Evolutionary conservation across 1,140 invertebrate genomes (phyloP), one percentile per base, ranked within the genome.

Genomic region (Sminthurides bifidus): DNA sequence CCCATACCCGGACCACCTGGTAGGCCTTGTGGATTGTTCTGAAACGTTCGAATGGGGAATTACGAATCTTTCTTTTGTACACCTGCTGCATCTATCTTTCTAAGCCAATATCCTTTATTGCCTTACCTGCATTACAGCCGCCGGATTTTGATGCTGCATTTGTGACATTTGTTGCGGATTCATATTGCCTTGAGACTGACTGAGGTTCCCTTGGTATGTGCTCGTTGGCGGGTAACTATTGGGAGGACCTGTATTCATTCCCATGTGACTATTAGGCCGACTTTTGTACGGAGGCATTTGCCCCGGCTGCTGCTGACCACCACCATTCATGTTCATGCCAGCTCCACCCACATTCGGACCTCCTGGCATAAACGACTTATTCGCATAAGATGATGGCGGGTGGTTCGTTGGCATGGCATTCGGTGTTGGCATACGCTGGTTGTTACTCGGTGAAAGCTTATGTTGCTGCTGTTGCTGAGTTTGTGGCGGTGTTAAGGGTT

Each of bases 341-440:
- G n/a, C n/a, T n/a, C n/a, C n/a, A n/a, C n/a, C n/a, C n/a, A n/a
- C n/a, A 35, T 10, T 35, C n/a, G 33, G n/a, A 10, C n/a, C 10
- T 10, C n/a, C n/a, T 35, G 33, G 40, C 21, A 15, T 52, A 50
- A 57, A 57, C 51, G 55, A 57, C 55, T 57, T 57, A 33, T 57
- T 57, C 6, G 46, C 17, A 50, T 30, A 50, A 12, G 31, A 50
- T 31, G 46, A 23, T n/a, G 46, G 46, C 24, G 24, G 17, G 10
- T 21, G 10, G 23, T 45, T n/a, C n/a, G n/a, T n/a, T n/a, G n/a
- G n/a, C 30, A 5, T n/a, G n/a, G n/a, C 30, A 26, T 21, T 38
- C 27, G 21, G 38, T 40, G 50, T 19, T 24, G 23, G 4, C 15
- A 8, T 37, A 6, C 23, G 17, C 17, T 2, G 35, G 21, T 29